Percentiles rank a stretch among this genome's conserved stretches.
Conservation (phyloP, 2,888 invertebrate species). For the Lumbricus terrestris region DNA sequence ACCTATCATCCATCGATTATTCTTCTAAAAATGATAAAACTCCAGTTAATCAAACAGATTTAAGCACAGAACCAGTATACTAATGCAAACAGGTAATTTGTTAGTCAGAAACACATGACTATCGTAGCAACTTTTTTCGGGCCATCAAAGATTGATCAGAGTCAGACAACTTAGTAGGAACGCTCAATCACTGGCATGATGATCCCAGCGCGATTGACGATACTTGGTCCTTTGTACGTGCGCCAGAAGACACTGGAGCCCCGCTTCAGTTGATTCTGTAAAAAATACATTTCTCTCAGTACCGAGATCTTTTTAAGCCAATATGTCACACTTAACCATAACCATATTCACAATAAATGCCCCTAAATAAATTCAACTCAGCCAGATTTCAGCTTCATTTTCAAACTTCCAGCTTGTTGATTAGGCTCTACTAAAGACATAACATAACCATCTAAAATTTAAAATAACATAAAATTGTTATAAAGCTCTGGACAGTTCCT, state of each 20-base stretch:
- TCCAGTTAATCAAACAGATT: not conserved
- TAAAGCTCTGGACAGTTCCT: not conserved
- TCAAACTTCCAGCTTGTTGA: not conserved
- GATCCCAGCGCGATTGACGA: slow-evolving; percentile 26
- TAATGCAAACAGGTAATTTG: not conserved
- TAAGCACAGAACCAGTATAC: not conserved
- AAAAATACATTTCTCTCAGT: slow-evolving; percentile 53
- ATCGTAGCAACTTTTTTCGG: not conserved
- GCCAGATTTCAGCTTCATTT: not conserved
- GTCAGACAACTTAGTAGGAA: not conserved
- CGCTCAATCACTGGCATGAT: slow-evolving; percentile 22
- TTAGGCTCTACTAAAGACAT: no score
- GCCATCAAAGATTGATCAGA: not conserved
- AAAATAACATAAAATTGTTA: not conserved
- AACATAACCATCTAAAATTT: not conserved
- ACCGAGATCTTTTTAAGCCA: not conserved
- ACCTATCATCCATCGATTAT: not conserved
- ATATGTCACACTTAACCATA: no score
- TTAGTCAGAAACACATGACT: not conserved
- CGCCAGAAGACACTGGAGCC: slow-evolving; percentile 81
- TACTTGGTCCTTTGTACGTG: slow-evolving; percentile 43
- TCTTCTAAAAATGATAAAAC: not conserved
- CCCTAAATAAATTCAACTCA: no score
- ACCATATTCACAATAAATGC: no score
- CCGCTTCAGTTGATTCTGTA: slow-evolving; percentile 76